Conservation (phyloP, 1,140 invertebrate species). For the Pristionchus pacificus region DNA sequence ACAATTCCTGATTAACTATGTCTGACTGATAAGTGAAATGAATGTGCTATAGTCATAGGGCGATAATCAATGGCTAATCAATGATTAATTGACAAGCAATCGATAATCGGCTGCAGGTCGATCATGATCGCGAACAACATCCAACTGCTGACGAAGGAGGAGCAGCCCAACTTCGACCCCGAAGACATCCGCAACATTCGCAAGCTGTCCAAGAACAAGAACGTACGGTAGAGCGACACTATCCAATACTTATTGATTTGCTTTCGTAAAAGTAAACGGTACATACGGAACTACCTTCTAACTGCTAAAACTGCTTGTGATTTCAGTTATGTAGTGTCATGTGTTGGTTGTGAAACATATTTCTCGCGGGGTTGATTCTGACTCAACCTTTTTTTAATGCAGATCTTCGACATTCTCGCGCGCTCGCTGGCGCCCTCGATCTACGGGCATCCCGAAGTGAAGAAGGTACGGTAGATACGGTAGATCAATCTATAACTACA, state of each 20-base stretch:
- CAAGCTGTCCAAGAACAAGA: slow-evolving; percentile 71
- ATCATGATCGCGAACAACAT: slow-evolving; percentile 90
- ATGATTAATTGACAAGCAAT: too few relatives aligned
- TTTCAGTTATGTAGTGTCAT: too few relatives aligned
- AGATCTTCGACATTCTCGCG: slow-evolving; percentile 76
- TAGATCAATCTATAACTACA: too few relatives aligned
- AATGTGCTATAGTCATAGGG: too few relatives aligned
- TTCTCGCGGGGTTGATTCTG: too few relatives aligned
- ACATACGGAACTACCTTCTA: too few relatives aligned
- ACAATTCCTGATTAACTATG: too few relatives aligned
- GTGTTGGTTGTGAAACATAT: too few relatives aligned
- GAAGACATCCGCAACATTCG: slow-evolving; percentile 88
- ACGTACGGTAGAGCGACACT: slow-evolving; percentile 28
- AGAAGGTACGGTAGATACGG: slow-evolving; percentile 71
- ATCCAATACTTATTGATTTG: not conserved
- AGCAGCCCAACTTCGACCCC: slow-evolving; percentile 70
- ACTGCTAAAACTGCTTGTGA: too few relatives aligned
- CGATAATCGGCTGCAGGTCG: slow-evolving; percentile 76
- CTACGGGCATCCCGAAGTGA: slow-evolving; percentile 92
- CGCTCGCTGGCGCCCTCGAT: slow-evolving; percentile 95
- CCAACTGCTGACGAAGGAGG: slow-evolving; percentile 81
- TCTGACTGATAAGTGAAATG: too few relatives aligned
- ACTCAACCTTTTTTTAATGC: not conserved
- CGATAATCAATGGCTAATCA: too few relatives aligned
- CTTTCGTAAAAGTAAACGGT: too few relatives aligned